Conservation (phyloP, 2,113 vertebrate species). For the Pelecanoides urinatrix region DNA sequence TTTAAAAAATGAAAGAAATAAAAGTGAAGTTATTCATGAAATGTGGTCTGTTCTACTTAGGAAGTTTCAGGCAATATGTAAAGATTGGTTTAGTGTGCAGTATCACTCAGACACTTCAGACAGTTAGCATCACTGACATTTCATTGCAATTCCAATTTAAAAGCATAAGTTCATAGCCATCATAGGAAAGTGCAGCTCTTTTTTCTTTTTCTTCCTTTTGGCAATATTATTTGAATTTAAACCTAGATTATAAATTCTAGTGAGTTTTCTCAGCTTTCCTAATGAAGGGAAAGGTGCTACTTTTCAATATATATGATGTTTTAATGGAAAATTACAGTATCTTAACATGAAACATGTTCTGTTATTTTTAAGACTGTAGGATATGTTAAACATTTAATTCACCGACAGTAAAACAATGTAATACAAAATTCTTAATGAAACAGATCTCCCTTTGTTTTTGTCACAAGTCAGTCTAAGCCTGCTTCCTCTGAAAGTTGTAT, state of each 20-base stretch:
- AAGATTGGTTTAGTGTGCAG: not conserved
- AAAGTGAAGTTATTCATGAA: not conserved
- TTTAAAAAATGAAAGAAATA: not conserved
- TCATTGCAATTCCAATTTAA: not conserved
- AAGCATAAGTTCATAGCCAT: not conserved
- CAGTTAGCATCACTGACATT: not conserved
- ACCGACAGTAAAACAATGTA: not conserved
- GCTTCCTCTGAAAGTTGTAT: not conserved
- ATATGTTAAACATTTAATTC: not conserved
- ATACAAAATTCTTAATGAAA: not conserved
- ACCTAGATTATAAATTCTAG: not conserved
- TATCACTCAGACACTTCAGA: not conserved
- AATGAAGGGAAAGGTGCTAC: not conserved
- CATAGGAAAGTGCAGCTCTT: not conserved
- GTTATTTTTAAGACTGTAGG: not conserved
- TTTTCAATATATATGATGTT: not conserved
- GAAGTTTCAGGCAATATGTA: not conserved
- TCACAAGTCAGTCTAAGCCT: not conserved
- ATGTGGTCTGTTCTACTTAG: not conserved
- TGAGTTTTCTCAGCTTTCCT: not conserved
- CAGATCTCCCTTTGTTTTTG: not conserved
- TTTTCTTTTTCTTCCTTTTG: not conserved
- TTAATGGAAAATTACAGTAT: not conserved
- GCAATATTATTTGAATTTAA: not conserved
- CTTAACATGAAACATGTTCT: not conserved